Evolutionary conservation across 2,797 vertebrate genomes (phyloP).

Genomic region (Acipenser oxyrinchus): DNA sequence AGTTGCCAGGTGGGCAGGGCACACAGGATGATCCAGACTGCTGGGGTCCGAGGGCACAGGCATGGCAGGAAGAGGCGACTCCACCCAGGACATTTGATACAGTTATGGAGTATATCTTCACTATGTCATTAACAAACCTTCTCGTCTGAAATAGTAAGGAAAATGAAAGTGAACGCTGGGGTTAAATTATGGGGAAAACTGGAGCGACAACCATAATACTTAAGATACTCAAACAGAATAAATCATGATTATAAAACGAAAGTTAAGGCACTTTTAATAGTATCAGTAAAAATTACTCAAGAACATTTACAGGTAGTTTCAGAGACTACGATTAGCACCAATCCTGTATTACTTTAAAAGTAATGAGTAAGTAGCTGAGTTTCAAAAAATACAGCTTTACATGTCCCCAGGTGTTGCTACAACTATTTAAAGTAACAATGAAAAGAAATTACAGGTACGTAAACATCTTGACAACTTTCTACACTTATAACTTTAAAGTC

Average conservation of each 20-base stretch:
- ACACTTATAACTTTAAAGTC: too few relatives aligned
- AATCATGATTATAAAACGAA: neutral
- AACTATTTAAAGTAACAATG: too few relatives aligned
- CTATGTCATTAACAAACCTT: constrained; percentile 73
- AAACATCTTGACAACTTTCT: too few relatives aligned
- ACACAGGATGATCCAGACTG: constrained; percentile 76
- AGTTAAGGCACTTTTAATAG: neutral
- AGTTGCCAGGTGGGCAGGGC: constrained; percentile 84
- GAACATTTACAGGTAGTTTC: too few relatives aligned
- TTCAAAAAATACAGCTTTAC: too few relatives aligned
- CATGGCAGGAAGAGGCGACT: constrained; percentile 73
- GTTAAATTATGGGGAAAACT: neutral
- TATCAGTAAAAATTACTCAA: neutral
- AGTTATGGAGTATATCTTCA: constrained; percentile 81
- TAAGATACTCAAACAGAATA: neutral
- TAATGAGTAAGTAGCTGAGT: too few relatives aligned
- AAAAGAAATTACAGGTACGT: too few relatives aligned
- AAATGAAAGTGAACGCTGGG: neutral
- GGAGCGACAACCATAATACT: constrained; percentile 20
- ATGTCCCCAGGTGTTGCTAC: too few relatives aligned
- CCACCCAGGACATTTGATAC: constrained; percentile 82
- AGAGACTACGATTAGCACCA: too few relatives aligned
- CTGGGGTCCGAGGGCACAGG: constrained; percentile 78
- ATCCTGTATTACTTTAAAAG: too few relatives aligned
- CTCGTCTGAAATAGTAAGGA: constrained; percentile 59